phyloP scores from a whole-genome alignment of 2,797 vertebrate species.

The Cheirogaleus major region DNA sequence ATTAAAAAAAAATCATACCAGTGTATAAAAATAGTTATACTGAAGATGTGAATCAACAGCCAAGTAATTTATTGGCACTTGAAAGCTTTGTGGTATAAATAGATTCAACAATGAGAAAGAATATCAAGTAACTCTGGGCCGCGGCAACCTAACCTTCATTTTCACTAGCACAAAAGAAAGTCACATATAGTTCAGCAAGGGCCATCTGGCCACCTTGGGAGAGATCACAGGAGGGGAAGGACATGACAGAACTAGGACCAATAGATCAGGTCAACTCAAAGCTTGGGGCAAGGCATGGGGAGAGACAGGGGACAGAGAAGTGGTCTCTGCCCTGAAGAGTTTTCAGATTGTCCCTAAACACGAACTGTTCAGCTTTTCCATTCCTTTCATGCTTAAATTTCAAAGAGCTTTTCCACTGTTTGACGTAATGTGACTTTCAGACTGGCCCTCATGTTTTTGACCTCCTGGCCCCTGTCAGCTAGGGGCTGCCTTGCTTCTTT shows the following conservation, averaged over 20 bases:
- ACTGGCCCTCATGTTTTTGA: neutral
- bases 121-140: conserved; percentile 62
- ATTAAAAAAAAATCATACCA: conserved; percentile 79
- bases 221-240: conserved; percentile 61
- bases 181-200: conserved; percentile 59
- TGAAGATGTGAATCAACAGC: conserved; percentile 82
- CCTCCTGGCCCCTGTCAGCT: neutral
- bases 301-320: neutral
- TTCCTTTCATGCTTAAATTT: neutral
- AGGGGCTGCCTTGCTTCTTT: neutral
- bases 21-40: conserved; percentile 83
- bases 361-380: neutral
- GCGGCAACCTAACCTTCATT: conserved; percentile 76
- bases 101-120: conserved; percentile 76
- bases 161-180: conserved; percentile 72
- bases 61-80: conserved; percentile 80
- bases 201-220: conserved; percentile 56
- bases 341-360: neutral
- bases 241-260: neutral
- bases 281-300: neutral
- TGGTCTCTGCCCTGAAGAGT: neutral
- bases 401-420: neutral
- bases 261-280: neutral
- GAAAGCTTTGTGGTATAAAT: conserved; percentile 83
- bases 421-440: neutral